These are phyloP conservation scores for Naso thynnoides DNA, from an alignment of 2,797 vertebrate species.

Conservation along the genomic window DNA sequence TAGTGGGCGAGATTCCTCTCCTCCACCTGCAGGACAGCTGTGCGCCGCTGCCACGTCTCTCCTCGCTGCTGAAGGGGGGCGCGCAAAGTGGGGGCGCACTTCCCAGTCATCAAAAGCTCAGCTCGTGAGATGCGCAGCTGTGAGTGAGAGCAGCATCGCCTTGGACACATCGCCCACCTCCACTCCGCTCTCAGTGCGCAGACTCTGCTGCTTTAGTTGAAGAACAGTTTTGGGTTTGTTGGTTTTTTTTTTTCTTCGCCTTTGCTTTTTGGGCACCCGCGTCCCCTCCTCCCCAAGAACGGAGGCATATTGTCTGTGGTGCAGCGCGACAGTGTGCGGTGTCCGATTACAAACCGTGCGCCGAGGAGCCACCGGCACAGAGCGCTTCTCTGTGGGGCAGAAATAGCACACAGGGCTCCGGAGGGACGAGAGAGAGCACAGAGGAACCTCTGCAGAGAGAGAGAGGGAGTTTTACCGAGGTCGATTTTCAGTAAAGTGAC, in stretches of 20 bases:
- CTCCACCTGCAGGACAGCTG: constrained; percentile 79
- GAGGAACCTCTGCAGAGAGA: constrained; percentile 57
- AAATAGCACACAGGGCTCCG: constrained; percentile 62
- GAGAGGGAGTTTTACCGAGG: constrained; percentile 53
- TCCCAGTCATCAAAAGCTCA: constrained; percentile 48
- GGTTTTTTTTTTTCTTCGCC: not conserved
- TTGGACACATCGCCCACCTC: constrained; percentile 39
- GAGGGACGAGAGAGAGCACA: constrained; percentile 51
- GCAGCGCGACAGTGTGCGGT: constrained; percentile 78
- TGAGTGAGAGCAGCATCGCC: constrained; percentile 43
- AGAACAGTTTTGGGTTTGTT: constrained; percentile 45
- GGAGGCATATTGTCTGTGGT: constrained; percentile 74
- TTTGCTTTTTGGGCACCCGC: constrained; percentile 24
- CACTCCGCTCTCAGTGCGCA: constrained; percentile 5
- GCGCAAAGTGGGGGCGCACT: constrained; percentile 73
- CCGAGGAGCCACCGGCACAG: constrained; percentile 68
- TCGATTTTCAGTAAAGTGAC: constrained; percentile 44
- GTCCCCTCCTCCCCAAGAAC: constrained; percentile 18
- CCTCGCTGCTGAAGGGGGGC: constrained; percentile 51
- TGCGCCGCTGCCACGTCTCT: constrained; percentile 79
- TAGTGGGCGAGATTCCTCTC: not conserved
- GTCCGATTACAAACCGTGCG: constrained; percentile 80
- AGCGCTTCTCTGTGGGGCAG: constrained; percentile 64
- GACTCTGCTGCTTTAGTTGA: constrained; percentile 22
- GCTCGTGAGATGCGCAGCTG: constrained; percentile 60